Percentiles rank a stretch among this genome's conserved stretches.
Evolutionary conservation across 35 echinoderm and acorn worm species (phyloP).

Genomic region (Apostichopus californicus): DNA sequence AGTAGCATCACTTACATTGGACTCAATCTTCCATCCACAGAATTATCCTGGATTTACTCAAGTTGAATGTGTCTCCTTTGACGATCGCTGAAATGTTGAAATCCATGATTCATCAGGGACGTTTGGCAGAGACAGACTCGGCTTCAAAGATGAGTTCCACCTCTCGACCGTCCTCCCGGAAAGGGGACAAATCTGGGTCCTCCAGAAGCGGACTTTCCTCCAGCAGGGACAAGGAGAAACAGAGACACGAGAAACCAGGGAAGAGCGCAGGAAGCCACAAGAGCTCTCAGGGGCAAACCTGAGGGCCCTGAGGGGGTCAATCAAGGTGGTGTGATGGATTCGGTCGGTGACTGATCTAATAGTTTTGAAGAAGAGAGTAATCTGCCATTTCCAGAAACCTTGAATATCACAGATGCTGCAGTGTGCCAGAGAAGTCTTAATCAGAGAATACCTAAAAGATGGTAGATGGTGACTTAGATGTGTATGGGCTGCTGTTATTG

Average conservation of each 20-base stretch:
- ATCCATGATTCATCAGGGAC: conserved; percentile 60
- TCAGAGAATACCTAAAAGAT: too few species aligned
- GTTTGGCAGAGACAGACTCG: neutral
- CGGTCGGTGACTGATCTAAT: too few species aligned
- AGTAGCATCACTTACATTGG: too few species aligned
- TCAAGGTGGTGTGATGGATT: neutral
- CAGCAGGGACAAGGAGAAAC: conserved; percentile 14
- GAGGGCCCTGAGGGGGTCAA: neutral
- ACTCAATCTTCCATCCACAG: conserved; percentile 32
- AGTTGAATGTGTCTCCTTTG: conserved; percentile 80
- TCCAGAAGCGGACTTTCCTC: neutral
- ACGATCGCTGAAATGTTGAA: conserved; percentile 80
- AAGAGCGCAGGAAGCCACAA: conserved; percentile 2
- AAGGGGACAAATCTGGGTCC: neutral
- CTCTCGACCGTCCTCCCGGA: neutral
- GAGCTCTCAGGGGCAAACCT: neutral
- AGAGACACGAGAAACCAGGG: neutral
- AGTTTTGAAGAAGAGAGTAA: too few species aligned
- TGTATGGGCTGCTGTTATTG: too few species aligned
- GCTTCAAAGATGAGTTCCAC: neutral
- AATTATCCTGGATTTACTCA: conserved; percentile 76
- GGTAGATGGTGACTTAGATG: too few species aligned
- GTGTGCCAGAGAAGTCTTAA: too few species aligned
- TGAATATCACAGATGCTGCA: too few species aligned
- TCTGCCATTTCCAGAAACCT: too few species aligned